Conservation (phyloP, 2,113 vertebrate genomes). For the Malurus elegans region DNA sequence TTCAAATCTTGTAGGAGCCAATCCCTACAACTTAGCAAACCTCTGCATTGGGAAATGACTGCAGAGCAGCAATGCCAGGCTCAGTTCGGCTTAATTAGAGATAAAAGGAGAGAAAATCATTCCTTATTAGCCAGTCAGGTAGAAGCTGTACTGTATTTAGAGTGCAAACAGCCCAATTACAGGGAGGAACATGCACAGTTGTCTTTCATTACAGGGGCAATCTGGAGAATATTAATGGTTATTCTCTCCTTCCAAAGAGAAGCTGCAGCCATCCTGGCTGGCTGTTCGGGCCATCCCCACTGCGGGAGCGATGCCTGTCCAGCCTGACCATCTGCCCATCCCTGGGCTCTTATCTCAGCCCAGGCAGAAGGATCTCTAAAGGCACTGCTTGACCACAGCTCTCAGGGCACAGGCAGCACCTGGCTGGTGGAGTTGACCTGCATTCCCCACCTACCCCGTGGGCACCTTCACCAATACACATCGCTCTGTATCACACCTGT, state of each 20-base stretch:
- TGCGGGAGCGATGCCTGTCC: accelerated
- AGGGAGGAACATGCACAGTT: not conserved
- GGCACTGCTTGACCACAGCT: not conserved
- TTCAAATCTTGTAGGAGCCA: not conserved
- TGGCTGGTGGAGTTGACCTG: not conserved
- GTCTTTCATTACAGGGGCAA: slow-evolving; percentile 12
- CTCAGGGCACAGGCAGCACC: not conserved
- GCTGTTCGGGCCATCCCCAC: not conserved
- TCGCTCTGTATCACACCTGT: accelerated
- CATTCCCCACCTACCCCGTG: accelerated
- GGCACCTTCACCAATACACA: not conserved
- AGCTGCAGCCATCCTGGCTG: not conserved
- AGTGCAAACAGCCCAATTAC: slow-evolving; percentile 20
- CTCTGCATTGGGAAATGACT: not conserved
- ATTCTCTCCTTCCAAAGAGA: not conserved
- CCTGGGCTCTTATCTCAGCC: not conserved
- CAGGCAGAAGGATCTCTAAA: not conserved
- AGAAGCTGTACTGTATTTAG: slow-evolving; percentile 11
- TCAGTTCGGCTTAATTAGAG: slow-evolving; percentile 39
- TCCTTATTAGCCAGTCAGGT: slow-evolving; percentile 44
- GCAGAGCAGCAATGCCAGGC: not conserved
- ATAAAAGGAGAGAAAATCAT: slow-evolving; percentile 36
- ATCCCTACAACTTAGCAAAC: not conserved
- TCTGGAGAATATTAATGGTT: not conserved
- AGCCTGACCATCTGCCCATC: not conserved